phyloP scores from a whole-genome alignment of 2,113 vertebrate species.

The Regulus satrapa region DNA sequence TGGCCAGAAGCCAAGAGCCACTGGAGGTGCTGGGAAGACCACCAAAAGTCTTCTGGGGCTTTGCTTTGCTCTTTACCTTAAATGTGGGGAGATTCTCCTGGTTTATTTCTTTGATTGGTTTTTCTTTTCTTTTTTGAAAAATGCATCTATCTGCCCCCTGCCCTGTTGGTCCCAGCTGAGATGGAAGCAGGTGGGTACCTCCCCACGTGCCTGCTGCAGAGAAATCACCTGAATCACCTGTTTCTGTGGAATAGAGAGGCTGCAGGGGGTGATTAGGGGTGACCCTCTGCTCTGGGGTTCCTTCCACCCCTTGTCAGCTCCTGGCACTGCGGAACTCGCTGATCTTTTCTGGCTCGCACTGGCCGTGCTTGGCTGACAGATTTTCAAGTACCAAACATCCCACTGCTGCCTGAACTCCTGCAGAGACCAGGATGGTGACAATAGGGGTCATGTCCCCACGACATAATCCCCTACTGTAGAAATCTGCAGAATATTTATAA shows the following conservation, averaged over 20 bases:
- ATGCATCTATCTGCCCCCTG: not conserved
- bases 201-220: not conserved
- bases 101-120: not conserved
- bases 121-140: not conserved
- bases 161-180: not conserved
- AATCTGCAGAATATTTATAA: not conserved
- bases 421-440: not conserved
- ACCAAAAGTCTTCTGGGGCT: not conserved
- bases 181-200: not conserved
- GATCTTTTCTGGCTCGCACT: not conserved
- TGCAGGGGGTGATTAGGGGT: not conserved
- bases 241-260: too few relatives aligned
- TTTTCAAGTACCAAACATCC: not conserved
- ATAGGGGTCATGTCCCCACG: not conserved
- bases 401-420: not conserved
- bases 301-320: not conserved
- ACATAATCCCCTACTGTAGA: not conserved
- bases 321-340: not conserved
- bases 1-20: not conserved
- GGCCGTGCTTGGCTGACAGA: rapidly evolving
- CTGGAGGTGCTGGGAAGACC: not conserved
- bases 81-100: rapidly evolving
- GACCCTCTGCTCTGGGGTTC: not conserved
- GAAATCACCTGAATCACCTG: too few relatives aligned
- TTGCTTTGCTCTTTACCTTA: not conserved